A percentile compares a stretch with the other conserved stretches of the same genome.
These are phyloP conservation scores for Epizoanthus ramosus DNA, from an alignment of 92 coral and sea anemone species.

Conservation along the genomic window DNA sequence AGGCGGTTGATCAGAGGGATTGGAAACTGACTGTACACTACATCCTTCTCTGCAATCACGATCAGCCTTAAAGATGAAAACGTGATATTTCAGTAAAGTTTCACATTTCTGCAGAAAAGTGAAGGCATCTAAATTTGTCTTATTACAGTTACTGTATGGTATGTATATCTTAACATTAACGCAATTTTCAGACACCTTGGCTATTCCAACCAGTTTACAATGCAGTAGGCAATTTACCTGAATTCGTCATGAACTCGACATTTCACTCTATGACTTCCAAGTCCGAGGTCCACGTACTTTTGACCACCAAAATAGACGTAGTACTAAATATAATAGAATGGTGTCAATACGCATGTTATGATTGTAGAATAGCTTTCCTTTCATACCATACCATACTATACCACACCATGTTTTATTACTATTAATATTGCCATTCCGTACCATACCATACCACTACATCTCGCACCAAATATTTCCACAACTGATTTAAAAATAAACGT, in stretches of 20 bases:
- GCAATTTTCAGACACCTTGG: too few relatives aligned
- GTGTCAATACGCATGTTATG: neutral
- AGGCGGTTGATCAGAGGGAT: slow-evolving; percentile 85
- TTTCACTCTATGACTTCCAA: slow-evolving; percentile 82
- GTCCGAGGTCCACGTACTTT: slow-evolving; percentile 86
- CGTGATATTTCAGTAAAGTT: neutral
- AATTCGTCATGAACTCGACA: slow-evolving; percentile 71
- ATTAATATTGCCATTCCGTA: too few relatives aligned
- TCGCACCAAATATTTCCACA: too few relatives aligned
- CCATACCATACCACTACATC: too few relatives aligned
- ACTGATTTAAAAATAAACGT: too few relatives aligned
- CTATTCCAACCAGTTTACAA: neutral
- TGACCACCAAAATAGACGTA: slow-evolving; percentile 73
- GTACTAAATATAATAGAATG: slow-evolving; percentile 55
- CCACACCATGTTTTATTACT: too few relatives aligned
- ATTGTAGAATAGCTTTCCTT: neutral
- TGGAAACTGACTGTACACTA: slow-evolving; percentile 77
- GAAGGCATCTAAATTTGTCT: too few relatives aligned
- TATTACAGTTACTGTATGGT: neutral
- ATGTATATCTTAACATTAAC: neutral
- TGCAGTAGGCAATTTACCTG: slow-evolving; percentile 46
- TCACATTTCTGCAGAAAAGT: neutral
- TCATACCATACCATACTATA: neutral
- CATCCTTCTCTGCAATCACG: slow-evolving; percentile 86
- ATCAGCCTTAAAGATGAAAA: slow-evolving; percentile 55